A percentile compares a stretch with the other conserved stretches of the same genome.
Evolutionary conservation across 2,888 invertebrate genomes (phyloP).

Genomic region (Frankliniella intonsa): DNA sequence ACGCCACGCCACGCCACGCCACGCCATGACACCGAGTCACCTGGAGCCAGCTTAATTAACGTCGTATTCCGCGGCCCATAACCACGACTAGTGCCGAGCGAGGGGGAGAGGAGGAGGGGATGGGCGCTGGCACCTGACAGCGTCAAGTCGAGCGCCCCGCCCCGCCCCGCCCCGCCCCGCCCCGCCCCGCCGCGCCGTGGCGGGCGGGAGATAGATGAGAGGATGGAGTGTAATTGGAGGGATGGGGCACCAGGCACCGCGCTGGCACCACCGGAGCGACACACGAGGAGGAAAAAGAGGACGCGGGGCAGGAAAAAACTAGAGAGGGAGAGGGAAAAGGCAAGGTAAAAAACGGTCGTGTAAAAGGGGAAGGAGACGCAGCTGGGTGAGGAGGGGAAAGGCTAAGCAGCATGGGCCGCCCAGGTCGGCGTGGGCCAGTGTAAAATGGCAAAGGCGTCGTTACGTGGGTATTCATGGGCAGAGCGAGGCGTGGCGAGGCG

Average conservation of each 20-base stretch:
- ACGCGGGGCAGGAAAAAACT: not conserved
- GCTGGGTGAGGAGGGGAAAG: slow-evolving; percentile 15
- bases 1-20: not conserved
- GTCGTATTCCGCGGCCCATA: not conserved
- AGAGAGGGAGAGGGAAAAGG: slow-evolving; percentile 4
- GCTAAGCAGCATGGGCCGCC: not conserved
- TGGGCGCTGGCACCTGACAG: too few species aligned
- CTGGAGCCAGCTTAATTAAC: not conserved
- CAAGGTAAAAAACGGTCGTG: not conserved
- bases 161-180: too few species aligned
- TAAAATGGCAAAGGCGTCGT: not conserved
- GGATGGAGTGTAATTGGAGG: not conserved
- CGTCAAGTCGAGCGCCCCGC: too few species aligned
- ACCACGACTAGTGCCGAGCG: not conserved
- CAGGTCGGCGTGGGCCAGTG: not conserved
- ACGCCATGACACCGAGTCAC: not conserved
- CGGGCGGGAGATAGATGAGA: slow-evolving; percentile 9
- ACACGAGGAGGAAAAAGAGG: not conserved
- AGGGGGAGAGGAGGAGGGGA: too few species aligned
- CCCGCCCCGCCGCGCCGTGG: too few species aligned
- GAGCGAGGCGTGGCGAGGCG: too few species aligned
- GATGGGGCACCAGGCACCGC: not conserved
- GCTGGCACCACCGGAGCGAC: not conserved
- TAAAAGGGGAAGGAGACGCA: slow-evolving; percentile 25
- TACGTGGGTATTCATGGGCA: too few species aligned